phyloP scores from a whole-genome alignment of 2,113 vertebrate genomes.

The Hippotragus niger region DNA sequence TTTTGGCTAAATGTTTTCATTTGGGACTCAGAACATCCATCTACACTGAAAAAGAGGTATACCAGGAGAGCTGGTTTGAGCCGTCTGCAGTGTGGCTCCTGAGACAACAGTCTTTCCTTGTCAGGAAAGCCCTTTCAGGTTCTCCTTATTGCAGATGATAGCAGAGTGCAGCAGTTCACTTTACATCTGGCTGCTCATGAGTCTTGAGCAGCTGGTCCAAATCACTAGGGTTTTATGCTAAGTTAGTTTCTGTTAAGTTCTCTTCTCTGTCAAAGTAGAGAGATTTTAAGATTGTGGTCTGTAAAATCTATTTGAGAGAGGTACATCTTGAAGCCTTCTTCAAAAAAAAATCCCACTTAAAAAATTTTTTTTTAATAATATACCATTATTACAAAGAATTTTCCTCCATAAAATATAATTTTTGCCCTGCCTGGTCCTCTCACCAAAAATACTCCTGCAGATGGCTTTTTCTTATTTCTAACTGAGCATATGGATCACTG shows the following conservation, averaged over 20 bases:
- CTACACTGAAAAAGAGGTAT: background rate
- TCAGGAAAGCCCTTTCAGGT: background rate
- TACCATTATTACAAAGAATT: background rate
- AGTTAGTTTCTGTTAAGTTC: slow-evolving; percentile 35
- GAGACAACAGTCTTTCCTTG: background rate
- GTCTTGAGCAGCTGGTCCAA: background rate
- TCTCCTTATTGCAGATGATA: background rate
- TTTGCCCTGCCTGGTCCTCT: slow-evolving; percentile 21
- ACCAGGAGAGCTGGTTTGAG: background rate
- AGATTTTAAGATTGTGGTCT: background rate
- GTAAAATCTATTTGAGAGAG: slow-evolving; percentile 7
- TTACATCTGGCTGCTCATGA: background rate
- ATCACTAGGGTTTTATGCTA: slow-evolving; percentile 3
- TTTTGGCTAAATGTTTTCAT: background rate
- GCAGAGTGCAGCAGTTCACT: background rate
- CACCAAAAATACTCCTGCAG: slow-evolving; percentile 18
- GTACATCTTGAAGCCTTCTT: background rate
- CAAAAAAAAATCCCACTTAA: background rate
- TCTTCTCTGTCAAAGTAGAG: background rate
- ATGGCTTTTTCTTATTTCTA: slow-evolving; percentile 21
- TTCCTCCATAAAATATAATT: slow-evolving; percentile 14
- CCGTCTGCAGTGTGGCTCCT: background rate
- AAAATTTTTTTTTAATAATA: background rate
- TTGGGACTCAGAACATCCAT: background rate
- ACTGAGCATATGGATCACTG: background rate